A percentile compares a stretch with the other conserved stretches of the same genome.
Evolutionary conservation across 2,797 vertebrate genomes (phyloP).

Genomic region (Ctenochaetus hawaiiensis): DNA sequence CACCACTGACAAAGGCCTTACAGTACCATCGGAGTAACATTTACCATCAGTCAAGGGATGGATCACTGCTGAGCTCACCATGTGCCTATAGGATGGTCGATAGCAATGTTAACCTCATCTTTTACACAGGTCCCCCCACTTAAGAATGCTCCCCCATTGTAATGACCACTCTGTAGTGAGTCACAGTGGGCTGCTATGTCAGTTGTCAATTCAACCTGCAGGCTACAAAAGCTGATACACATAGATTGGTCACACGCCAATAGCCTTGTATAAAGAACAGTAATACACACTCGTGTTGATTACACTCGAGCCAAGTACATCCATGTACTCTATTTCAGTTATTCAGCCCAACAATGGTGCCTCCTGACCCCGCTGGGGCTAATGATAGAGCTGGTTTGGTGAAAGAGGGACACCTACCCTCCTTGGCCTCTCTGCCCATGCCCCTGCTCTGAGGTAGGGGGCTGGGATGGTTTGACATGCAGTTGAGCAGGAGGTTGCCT

Average conservation of each 20-base stretch:
- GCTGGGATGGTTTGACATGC: constrained; percentile 74
- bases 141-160: constrained; percentile 73
- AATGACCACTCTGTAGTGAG: constrained; percentile 78
- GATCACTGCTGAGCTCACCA: constrained; percentile 71
- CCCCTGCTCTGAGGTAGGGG: constrained; percentile 76
- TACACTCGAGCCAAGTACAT: constrained; percentile 79
- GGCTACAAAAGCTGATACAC: constrained; percentile 78
- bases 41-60: constrained; percentile 56
- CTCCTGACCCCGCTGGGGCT: constrained; percentile 83
- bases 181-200: constrained; percentile 79
- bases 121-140: constrained; percentile 77
- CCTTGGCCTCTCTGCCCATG: constrained; percentile 78
- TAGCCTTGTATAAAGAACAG: constrained; percentile 78
- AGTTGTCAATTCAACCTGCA: constrained; percentile 80
- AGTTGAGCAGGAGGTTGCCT: constrained; percentile 75
- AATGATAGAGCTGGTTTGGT: constrained; percentile 82
- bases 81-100: constrained; percentile 56
- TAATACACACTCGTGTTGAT: constrained; percentile 79
- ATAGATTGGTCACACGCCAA: constrained; percentile 78
- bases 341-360: constrained; percentile 82
- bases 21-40: constrained; percentile 46
- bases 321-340: constrained; percentile 83
- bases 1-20: constrained; percentile 83
- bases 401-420: constrained; percentile 83
- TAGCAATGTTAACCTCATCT: constrained; percentile 76